Conservation (phyloP, 2,797 vertebrate species). For the Takifugu ocellatus region DNA sequence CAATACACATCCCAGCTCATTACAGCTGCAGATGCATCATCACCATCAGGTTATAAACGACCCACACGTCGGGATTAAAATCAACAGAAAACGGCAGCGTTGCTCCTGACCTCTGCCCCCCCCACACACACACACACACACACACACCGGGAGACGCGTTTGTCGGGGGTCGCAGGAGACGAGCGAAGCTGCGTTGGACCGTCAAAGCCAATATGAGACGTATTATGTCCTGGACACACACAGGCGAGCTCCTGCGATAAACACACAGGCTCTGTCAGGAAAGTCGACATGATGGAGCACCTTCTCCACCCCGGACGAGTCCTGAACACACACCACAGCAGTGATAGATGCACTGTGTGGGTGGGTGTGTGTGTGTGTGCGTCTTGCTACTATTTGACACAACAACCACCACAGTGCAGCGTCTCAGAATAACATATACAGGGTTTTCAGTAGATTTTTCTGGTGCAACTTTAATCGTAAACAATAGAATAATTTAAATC, state of each 20-base stretch:
- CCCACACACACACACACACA: too few relatives aligned
- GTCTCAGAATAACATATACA: neutral
- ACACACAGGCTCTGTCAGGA: constrained; percentile 29
- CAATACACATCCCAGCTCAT: constrained; percentile 27
- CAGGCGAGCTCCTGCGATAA: constrained; percentile 17
- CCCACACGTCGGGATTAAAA: neutral
- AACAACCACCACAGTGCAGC: neutral
- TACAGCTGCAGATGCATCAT: constrained; percentile 1
- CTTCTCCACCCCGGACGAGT: constrained; percentile 51
- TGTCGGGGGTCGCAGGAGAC: constrained; percentile 1
- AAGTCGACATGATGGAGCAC: constrained; percentile 58
- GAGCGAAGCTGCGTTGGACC: constrained; percentile 13
- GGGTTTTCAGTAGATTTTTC: too few relatives aligned
- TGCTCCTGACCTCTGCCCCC: neutral
- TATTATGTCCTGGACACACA: constrained; percentile 34
- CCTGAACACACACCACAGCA: constrained; percentile 55
- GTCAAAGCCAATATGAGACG: constrained; percentile 35
- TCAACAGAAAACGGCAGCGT: neutral
- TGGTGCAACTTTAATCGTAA: too few relatives aligned
- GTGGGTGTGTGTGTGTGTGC: constrained; percentile 11
- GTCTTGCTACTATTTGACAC: neutral
- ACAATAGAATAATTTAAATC: too few relatives aligned
- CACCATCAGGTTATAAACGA: constrained; percentile 2
- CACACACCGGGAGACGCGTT: constrained; percentile 2
- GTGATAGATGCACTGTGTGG: constrained; percentile 49